Evolutionary conservation across 2,113 vertebrate genomes (phyloP).

Genomic region (Ceyx cyanopectus): DNA sequence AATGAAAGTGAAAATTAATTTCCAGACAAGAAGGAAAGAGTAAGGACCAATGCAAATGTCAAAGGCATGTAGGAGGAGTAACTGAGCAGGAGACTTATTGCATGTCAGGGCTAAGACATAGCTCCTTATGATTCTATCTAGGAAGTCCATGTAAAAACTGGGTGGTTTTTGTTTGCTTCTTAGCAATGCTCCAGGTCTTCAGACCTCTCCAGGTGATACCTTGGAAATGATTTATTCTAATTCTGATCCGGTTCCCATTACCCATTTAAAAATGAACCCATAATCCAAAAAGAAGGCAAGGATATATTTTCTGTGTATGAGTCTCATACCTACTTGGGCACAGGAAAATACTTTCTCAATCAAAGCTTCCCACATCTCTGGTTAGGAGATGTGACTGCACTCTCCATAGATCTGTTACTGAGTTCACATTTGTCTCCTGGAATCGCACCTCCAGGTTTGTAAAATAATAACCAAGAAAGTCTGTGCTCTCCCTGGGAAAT

Average conservation of each 20-base stretch:
- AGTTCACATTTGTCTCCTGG: not conserved
- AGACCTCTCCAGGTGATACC: not conserved
- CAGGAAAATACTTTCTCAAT: not conserved
- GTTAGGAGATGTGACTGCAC: not conserved
- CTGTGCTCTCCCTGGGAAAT: not conserved
- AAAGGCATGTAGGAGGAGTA: not conserved
- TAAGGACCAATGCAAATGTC: not conserved
- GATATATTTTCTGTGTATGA: not conserved
- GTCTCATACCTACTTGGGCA: not conserved
- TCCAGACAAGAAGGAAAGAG: not conserved
- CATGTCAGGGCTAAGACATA: not conserved
- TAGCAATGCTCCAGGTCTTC: not conserved
- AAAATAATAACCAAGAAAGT: not conserved
- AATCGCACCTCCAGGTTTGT: not conserved
- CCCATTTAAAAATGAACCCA: not conserved
- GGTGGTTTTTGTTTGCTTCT: not conserved
- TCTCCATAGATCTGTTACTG: not conserved
- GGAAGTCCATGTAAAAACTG: not conserved
- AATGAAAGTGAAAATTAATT: not conserved
- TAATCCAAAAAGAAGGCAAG: not conserved
- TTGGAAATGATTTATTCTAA: not conserved
- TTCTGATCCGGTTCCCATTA: not conserved
- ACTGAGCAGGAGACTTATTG: not conserved
- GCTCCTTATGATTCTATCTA: not conserved
- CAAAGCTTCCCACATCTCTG: not conserved